phyloP scores from a whole-genome alignment of 2,888 invertebrate species.

The Parnassius orleans region DNA sequence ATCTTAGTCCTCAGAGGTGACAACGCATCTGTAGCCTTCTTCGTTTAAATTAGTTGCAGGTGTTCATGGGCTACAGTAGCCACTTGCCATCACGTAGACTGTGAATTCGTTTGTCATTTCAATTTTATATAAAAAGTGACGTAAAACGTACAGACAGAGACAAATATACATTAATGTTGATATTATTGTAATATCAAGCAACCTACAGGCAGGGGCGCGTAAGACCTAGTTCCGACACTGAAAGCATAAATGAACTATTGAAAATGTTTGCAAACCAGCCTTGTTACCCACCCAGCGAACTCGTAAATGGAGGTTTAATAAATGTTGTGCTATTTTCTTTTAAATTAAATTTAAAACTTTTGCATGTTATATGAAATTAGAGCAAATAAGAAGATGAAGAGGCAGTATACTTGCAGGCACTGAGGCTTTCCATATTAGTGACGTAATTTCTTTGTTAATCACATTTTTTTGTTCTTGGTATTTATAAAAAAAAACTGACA shows the following conservation, averaged over 20 bases:
- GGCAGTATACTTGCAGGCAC: too few relatives aligned
- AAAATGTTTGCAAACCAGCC: constrained; percentile 48
- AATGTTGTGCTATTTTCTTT: constrained; percentile 23
- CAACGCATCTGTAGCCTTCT: too few relatives aligned
- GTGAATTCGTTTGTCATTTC: too few relatives aligned
- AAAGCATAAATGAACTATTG: constrained; percentile 58
- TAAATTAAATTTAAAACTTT: background rate
- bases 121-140: background rate
- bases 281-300: constrained; percentile 28
- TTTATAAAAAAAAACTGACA: too few relatives aligned
- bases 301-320: background rate
- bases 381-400: too few relatives aligned
- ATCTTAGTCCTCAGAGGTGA: too few relatives aligned
- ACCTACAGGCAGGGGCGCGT: constrained; percentile 12
- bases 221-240: constrained; percentile 40
- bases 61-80: too few relatives aligned
- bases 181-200: background rate
- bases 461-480: too few relatives aligned
- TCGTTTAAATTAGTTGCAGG: too few relatives aligned
- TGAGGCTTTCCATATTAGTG: too few relatives aligned
- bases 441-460: too few relatives aligned
- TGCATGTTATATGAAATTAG: background rate
- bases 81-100: too few relatives aligned
- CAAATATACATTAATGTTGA: background rate
- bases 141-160: background rate